phyloP scores from a whole-genome alignment of 2,113 vertebrate species.

The Seriola rivoliana region DNA sequence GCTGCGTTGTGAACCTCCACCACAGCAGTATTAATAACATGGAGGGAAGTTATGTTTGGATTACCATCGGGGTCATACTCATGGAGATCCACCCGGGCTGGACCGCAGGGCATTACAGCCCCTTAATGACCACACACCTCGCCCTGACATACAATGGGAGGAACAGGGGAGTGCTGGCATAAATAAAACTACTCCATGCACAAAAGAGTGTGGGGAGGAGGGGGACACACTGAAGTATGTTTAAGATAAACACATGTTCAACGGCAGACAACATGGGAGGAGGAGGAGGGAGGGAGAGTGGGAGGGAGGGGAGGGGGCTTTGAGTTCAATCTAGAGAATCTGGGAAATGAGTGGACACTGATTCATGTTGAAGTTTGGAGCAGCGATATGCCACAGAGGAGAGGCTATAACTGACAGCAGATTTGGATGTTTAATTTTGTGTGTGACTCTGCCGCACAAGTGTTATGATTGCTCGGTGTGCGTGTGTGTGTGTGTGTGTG shows the following conservation, averaged over 20 bases:
- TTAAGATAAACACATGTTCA: constrained; percentile 77
- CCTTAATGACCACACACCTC: constrained; percentile 56
- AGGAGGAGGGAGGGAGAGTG: constrained; percentile 1
- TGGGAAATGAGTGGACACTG: constrained; percentile 29
- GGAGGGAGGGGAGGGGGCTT: not conserved
- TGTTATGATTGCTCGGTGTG: not conserved
- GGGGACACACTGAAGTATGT: constrained; percentile 63
- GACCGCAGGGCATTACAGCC: constrained; percentile 14
- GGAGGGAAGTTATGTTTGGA: constrained; percentile 44
- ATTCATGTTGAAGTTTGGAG: constrained; percentile 6
- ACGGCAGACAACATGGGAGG: constrained; percentile 30
- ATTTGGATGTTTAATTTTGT: not conserved
- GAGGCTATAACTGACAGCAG: not conserved
- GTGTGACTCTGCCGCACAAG: not conserved
- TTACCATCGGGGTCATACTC: constrained; percentile 3
- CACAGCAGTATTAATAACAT: constrained; percentile 30
- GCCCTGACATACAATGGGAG: constrained; percentile 56
- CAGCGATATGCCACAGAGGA: not conserved
- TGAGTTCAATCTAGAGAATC: constrained; percentile 16
- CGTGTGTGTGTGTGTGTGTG: not conserved
- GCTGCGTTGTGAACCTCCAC: constrained; percentile 18
- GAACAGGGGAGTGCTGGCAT: constrained; percentile 53
- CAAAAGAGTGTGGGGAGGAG: constrained; percentile 37
- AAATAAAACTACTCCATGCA: constrained; percentile 58
- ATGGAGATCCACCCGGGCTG: constrained; percentile 22